These are phyloP conservation scores for Tupaia chinensis DNA, from an alignment of 2,113 vertebrate genomes.

Conservation along the genomic window DNA sequence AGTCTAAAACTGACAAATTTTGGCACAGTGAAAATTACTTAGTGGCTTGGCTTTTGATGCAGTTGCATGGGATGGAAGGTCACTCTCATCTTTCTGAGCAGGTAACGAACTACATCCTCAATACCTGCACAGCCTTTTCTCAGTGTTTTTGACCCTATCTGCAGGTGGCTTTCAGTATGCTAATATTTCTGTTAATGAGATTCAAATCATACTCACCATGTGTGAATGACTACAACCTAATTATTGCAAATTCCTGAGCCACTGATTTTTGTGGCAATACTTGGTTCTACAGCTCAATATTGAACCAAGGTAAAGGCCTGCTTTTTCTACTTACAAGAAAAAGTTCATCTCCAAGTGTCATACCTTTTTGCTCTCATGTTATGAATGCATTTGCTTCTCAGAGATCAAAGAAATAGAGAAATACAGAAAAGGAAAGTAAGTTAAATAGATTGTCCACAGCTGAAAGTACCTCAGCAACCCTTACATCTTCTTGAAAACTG, in stretches of 20 bases:
- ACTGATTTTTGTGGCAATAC: neutral
- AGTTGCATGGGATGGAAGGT: neutral
- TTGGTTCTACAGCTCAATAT: neutral
- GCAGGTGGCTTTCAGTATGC: neutral
- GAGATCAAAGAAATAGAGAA: conserved; percentile 28
- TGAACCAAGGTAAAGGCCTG: neutral
- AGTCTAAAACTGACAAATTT: neutral
- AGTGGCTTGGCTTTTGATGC: neutral
- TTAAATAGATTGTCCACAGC: neutral
- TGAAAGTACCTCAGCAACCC: neutral
- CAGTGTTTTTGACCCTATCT: conserved; percentile 1
- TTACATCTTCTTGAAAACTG: neutral
- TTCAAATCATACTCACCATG: neutral
- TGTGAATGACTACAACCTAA: neutral
- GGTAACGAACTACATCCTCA: neutral
- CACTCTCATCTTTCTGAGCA: neutral
- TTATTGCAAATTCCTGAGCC: neutral
- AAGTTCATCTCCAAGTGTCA: neutral
- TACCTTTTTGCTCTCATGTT: neutral
- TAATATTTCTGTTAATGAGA: conserved; percentile 9
- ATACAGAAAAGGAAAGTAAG: neutral
- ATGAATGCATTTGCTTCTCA: conserved; percentile 1
- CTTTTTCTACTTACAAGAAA: conserved; percentile 3
- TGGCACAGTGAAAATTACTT: neutral
- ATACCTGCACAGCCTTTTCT: neutral